Evolutionary conservation across 2,888 invertebrate genomes (phyloP).

Genomic region (Eupelmus urozonus): DNA sequence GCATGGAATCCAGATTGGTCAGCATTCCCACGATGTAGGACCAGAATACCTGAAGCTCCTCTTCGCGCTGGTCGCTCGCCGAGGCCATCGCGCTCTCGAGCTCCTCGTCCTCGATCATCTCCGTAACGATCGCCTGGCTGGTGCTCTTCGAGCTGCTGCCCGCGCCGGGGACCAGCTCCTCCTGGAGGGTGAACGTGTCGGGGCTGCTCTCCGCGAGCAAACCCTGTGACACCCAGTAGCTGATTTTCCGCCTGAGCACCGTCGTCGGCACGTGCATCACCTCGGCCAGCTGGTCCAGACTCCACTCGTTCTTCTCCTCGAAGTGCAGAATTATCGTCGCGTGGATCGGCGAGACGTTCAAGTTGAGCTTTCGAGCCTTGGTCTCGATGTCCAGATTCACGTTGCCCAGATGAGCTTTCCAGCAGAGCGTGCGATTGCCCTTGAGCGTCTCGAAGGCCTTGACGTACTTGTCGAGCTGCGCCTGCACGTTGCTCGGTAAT

Average conservation of each 20-base stretch:
- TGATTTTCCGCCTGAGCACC: slow-evolving; percentile 90
- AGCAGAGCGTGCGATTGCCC: slow-evolving; percentile 93
- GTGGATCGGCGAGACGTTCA: slow-evolving; percentile 94
- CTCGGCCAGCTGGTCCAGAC: slow-evolving; percentile 90
- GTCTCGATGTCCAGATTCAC: slow-evolving; percentile 94
- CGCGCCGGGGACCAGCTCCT: slow-evolving; percentile 77
- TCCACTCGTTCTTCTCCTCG: slow-evolving; percentile 91
- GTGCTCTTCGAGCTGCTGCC: slow-evolving; percentile 77
- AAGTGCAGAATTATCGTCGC: slow-evolving; percentile 97
- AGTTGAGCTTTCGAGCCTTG: slow-evolving; percentile 86
- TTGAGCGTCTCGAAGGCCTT: slow-evolving; percentile 93
- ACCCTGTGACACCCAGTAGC: slow-evolving; percentile 97
- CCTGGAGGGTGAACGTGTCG: slow-evolving; percentile 87
- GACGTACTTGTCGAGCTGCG: slow-evolving; percentile 91
- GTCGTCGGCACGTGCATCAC: slow-evolving; percentile 93
- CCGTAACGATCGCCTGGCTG: slow-evolving; percentile 77
- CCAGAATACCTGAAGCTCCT: slow-evolving; percentile 96
- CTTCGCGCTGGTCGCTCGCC: slow-evolving; percentile 94
- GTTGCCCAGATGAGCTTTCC: slow-evolving; percentile 96
- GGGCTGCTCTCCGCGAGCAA: slow-evolving; percentile 86
- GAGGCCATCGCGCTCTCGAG: slow-evolving; percentile 96
- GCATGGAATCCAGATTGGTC: slow-evolving; percentile 94
- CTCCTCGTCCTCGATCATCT: slow-evolving; percentile 92
- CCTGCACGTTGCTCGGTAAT: slow-evolving; percentile 88
- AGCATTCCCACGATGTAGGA: slow-evolving; percentile 98